A percentile compares a stretch with the other conserved stretches of the same genome.
These are phyloP conservation scores for Elanus axillaris DNA, from an alignment of 2,113 vertebrate species.

Conservation along the genomic window DNA sequence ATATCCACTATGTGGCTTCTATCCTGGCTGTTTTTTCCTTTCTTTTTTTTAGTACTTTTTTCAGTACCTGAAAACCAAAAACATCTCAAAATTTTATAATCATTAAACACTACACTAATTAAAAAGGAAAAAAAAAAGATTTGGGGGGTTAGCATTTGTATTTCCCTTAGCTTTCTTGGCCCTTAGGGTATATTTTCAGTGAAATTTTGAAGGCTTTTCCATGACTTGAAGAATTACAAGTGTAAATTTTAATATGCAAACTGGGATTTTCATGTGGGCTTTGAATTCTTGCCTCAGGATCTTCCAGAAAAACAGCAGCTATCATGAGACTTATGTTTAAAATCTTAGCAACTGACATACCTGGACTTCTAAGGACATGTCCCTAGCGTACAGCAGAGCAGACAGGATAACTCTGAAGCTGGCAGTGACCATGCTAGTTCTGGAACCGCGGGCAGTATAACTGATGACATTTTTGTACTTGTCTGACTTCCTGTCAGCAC, in stretches of 20 bases:
- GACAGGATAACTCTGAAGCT: neutral
- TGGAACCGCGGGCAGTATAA: neutral
- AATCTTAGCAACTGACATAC: neutral
- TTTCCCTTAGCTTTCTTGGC: neutral
- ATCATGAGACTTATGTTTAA: neutral
- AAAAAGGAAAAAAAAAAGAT: neutral
- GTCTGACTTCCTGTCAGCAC: constrained; percentile 6
- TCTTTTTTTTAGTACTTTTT: neutral
- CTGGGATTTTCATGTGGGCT: neutral
- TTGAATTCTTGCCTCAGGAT: neutral
- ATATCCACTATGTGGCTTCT: neutral
- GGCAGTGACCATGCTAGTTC: neutral
- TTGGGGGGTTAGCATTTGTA: neutral
- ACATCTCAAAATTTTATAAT: neutral
- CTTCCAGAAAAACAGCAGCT: neutral
- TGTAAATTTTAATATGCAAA: neutral
- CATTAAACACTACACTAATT: neutral
- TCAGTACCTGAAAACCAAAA: neutral
- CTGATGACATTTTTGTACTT: constrained; percentile 3
- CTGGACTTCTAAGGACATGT: neutral
- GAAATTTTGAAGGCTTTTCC: neutral
- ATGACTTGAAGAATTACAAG: neutral
- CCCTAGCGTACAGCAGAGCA: neutral
- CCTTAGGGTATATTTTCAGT: neutral
- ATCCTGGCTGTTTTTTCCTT: neutral